These are phyloP conservation scores for Periophthalmodon schlosseri DNA, from an alignment of 2,113 vertebrate genomes.

Conservation along the genomic window DNA sequence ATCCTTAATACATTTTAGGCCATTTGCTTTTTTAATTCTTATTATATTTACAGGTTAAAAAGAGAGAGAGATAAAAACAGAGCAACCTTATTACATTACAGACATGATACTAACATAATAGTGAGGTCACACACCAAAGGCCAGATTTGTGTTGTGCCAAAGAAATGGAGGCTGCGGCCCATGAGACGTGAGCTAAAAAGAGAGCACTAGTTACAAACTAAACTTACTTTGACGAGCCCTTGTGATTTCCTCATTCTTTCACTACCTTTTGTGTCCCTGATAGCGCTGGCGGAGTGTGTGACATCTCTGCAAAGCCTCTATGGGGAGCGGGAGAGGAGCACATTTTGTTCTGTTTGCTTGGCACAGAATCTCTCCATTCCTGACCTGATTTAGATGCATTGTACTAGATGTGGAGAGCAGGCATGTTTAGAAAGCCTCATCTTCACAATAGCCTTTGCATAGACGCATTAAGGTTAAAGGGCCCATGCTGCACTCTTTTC, in stretches of 20 bases:
- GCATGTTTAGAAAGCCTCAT: constrained; percentile 17
- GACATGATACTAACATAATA: background rate
- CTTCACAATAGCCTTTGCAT: background rate
- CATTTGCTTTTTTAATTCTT: background rate
- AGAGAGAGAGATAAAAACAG: background rate
- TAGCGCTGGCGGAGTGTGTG: constrained; percentile 31
- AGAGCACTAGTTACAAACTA: background rate
- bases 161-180: constrained; percentile 1
- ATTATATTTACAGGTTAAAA: background rate
- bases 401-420: constrained; percentile 31
- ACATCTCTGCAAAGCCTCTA: constrained; percentile 34
- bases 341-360: constrained; percentile 45
- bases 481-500: too few relatives aligned
- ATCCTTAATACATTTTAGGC: background rate
- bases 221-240: background rate
- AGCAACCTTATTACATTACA: background rate
- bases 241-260: background rate
- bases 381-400: constrained; percentile 54
- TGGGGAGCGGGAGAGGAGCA: constrained; percentile 28
- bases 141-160: background rate
- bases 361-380: constrained; percentile 40
- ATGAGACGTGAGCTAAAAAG: constrained; percentile 1
- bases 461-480: background rate
- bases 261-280: constrained; percentile 3
- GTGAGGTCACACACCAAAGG: constrained; percentile 1